Conservation (phyloP, 1,140 invertebrate genomes). For the Drosophila bocqueti region DNA sequence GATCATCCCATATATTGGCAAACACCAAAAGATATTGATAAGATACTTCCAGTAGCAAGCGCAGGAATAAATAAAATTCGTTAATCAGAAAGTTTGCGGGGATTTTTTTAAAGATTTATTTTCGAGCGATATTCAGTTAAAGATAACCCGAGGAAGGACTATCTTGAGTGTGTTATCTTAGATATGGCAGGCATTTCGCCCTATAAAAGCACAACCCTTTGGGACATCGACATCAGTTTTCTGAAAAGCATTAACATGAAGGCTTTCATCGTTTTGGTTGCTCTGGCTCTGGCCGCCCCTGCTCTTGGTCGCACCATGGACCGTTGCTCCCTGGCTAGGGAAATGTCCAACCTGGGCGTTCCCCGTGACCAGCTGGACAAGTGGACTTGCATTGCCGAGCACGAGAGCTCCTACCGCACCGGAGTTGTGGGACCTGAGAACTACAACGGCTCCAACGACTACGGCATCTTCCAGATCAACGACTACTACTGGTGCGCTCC, state of each 20-base stretch:
- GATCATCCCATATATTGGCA: not conserved
- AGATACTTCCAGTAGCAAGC: not conserved
- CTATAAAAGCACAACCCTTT: not conserved
- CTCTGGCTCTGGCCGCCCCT: not conserved
- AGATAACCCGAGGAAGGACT: not conserved
- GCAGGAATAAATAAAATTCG: not conserved
- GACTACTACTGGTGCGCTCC: slow-evolving; percentile 76
- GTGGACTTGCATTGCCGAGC: slow-evolving; percentile 75
- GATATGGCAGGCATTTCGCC: not conserved
- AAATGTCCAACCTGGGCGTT: slow-evolving; percentile 73
- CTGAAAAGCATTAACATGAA: not conserved
- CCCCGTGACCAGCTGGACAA: slow-evolving; percentile 61
- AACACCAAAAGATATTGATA: slow-evolving; percentile 1
- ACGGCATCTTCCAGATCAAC: slow-evolving; percentile 83
- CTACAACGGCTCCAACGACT: slow-evolving; percentile 76
- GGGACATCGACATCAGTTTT: not conserved
- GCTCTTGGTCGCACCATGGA: not conserved
- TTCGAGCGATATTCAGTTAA: not conserved
- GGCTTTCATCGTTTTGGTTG: not conserved
- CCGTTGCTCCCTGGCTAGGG: slow-evolving; percentile 12
- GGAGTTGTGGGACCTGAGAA: slow-evolving; percentile 60
- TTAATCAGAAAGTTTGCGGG: slow-evolving; percentile 1
- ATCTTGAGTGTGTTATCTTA: not conserved
- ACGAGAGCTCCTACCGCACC: slow-evolving; percentile 69
- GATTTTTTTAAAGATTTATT: not conserved